Percentiles rank a stretch among this genome's conserved stretches.
phyloP scores from a whole-genome alignment of 1,140 invertebrate species.

The Sycophila sp. region DNA sequence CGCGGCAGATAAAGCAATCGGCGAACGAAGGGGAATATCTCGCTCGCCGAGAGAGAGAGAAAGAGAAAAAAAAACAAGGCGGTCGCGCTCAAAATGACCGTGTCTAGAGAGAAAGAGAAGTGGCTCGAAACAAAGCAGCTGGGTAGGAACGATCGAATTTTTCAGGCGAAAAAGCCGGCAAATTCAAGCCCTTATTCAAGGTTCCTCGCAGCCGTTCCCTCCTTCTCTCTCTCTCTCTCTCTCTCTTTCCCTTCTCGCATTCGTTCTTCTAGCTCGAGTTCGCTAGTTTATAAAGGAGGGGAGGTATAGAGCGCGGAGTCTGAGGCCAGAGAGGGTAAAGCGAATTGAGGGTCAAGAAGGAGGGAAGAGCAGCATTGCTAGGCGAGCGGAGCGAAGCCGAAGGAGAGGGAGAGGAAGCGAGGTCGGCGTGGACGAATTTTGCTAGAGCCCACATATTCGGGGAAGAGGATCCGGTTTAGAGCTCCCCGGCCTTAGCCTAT shows the following conservation, averaged over 20 bases:
- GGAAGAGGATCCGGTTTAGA: conserved; percentile 47
- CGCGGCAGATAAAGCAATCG: too few species aligned
- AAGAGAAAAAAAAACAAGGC: not conserved
- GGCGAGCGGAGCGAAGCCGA: not conserved
- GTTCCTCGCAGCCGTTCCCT: not conserved
- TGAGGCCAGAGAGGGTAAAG: not conserved
- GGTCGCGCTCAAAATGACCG: too few species aligned
- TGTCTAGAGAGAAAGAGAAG: not conserved
- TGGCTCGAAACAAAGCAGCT: too few species aligned
- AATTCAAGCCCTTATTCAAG: conserved; percentile 20
- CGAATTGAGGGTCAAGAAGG: not conserved
- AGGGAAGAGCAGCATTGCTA: not conserved
- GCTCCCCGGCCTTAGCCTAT: conserved; percentile 51
- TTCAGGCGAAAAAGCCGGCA: not conserved
- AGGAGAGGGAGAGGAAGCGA: not conserved
- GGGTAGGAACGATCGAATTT: not conserved
- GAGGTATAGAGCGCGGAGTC: too few species aligned
- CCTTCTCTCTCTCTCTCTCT: not conserved
- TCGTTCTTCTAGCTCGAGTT: not conserved
- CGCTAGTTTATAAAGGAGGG: conserved; percentile 6
- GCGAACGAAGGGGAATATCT: too few species aligned
- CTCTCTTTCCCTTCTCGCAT: not conserved
- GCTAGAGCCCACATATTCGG: conserved; percentile 37
- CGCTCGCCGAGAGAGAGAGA: too few species aligned
- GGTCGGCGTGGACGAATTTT: conserved; percentile 22